phyloP scores from a whole-genome alignment of 2,888 invertebrate genomes.

The Xanthia togata region DNA sequence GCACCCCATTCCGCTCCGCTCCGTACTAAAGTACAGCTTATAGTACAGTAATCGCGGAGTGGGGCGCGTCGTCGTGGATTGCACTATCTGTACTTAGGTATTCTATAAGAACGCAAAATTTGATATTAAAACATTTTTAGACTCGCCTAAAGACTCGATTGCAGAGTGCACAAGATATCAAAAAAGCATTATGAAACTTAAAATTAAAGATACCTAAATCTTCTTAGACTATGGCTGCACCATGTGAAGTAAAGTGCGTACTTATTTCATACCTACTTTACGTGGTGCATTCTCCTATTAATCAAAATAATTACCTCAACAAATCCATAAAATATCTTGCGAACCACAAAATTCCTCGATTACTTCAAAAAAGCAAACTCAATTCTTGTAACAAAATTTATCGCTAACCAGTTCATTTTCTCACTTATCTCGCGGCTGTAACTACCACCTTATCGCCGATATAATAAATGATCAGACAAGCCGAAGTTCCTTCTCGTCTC shows the following conservation, averaged over 20 bases:
- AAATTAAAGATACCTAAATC: neutral
- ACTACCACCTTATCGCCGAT: constrained; percentile 33
- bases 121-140: no score
- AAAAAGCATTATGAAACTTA: neutral
- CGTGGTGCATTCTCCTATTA: neutral
- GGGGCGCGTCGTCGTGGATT: no score
- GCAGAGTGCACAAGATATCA: neutral
- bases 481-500: constrained; percentile 50
- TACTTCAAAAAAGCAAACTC: neutral
- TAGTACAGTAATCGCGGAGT: no score
- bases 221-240: neutral
- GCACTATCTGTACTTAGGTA: neutral
- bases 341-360: neutral
- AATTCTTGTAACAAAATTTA: constrained; percentile 38
- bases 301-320: neutral
- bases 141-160: no score
- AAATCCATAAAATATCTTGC: neutral
- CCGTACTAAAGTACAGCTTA: no score
- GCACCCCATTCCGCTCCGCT: no score
- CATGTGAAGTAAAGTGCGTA: no score
- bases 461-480: constrained; percentile 55
- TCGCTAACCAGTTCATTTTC: constrained; percentile 36
- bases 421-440: constrained; percentile 6
- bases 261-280: neutral
- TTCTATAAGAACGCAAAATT: neutral